Evolutionary conservation across 2,797 vertebrate species (phyloP).

Genomic region (Rhinella marina): DNA sequence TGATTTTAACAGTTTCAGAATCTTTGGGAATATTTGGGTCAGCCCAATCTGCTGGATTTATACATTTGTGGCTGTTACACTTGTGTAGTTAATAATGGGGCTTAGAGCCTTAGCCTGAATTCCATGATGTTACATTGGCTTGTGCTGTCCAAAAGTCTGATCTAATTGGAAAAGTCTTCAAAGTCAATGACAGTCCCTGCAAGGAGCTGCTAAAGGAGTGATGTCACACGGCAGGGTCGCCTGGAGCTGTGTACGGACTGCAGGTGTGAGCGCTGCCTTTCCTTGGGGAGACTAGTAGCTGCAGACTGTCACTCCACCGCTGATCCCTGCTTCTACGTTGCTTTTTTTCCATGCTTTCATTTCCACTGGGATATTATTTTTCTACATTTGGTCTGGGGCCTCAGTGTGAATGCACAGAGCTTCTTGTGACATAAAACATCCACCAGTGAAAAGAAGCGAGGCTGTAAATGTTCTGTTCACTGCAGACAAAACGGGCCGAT

Average conservation of each 20-base stretch:
- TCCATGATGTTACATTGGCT: constrained; percentile 26
- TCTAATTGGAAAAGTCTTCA: constrained; percentile 72
- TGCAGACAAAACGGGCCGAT: background rate
- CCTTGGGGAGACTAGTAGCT: background rate
- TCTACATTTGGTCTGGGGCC: constrained; percentile 18
- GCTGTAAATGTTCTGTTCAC: background rate
- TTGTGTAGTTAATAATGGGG: background rate
- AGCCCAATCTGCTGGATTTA: background rate
- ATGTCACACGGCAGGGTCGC: constrained; percentile 71
- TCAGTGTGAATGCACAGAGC: constrained; percentile 33
- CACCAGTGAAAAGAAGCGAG: constrained; percentile 1
- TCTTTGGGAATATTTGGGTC: background rate
- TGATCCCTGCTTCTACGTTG: background rate
- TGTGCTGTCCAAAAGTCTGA: constrained; percentile 53
- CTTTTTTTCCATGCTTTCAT: constrained; percentile 58
- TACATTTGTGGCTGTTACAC: background rate
- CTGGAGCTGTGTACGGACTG: constrained; percentile 56
- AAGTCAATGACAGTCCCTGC: constrained; percentile 69
- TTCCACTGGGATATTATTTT: constrained; percentile 58
- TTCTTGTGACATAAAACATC: constrained; percentile 47
- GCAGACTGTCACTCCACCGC: constrained; percentile 5
- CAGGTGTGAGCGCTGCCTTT: constrained; percentile 67
- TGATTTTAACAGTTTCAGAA: background rate
- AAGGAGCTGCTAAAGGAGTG: constrained; percentile 74
- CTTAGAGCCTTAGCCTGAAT: constrained; percentile 12